Conservation (phyloP, 2,797 vertebrate species). For the Semotilus atromaculatus region DNA sequence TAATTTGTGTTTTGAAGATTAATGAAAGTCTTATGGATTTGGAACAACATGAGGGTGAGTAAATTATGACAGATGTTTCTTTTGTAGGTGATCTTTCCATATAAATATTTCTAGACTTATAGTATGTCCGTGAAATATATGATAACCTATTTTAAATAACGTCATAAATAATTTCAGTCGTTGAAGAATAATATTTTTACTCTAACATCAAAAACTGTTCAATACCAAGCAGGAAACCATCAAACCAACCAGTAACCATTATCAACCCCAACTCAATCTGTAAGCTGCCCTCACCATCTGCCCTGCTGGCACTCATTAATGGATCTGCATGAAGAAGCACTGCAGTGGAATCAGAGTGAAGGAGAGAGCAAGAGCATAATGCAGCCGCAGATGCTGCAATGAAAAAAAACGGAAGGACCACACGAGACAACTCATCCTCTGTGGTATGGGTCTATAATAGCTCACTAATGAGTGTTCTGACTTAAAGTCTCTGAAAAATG, state of each 20-base stretch:
- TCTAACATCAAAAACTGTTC: constrained; percentile 28
- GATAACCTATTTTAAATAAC: not conserved
- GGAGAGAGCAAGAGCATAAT: constrained; percentile 40
- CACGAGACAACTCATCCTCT: constrained; percentile 44
- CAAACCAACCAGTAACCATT: constrained; percentile 39
- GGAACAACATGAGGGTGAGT: not conserved
- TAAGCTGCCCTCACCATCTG: constrained; percentile 52
- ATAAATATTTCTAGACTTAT: not conserved
- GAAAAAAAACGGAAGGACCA: constrained; percentile 43
- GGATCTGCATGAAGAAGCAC: constrained; percentile 47
- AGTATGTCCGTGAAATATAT: not conserved
- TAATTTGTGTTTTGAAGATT: not conserved
- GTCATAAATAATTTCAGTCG: not conserved
- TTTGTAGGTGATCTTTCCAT: not conserved
- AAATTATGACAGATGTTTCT: not conserved
- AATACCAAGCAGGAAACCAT: constrained; percentile 29
- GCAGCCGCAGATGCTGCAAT: constrained; percentile 52
- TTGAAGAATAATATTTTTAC: not conserved
- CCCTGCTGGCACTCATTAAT: constrained; percentile 48
- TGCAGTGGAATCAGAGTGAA: constrained; percentile 34
- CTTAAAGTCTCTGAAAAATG: constrained; percentile 54
- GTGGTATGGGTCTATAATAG: constrained; percentile 49
- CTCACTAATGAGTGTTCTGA: constrained; percentile 53
- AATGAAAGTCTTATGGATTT: not conserved
- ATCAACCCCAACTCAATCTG: constrained; percentile 41